These are phyloP conservation scores for Drosophila eugracilis DNA, from an alignment of 1,140 invertebrate genomes.

Conservation along the genomic window DNA sequence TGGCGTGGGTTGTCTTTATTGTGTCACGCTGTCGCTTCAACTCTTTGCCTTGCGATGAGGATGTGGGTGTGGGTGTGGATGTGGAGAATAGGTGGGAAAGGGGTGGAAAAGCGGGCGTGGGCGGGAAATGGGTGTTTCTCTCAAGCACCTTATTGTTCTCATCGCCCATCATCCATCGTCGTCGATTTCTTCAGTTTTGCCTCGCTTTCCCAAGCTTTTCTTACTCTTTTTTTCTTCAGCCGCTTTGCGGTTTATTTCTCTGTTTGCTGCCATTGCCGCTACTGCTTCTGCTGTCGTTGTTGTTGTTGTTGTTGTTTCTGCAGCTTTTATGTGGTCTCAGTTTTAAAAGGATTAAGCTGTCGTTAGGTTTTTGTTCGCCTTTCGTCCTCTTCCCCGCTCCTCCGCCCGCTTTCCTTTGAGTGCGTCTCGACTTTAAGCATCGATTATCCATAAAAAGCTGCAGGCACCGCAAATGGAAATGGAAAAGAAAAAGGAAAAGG, in stretches of 20 bases:
- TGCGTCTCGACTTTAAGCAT: slow-evolving; percentile 69
- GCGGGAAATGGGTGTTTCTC: slow-evolving; percentile 21
- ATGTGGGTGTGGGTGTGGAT: background rate
- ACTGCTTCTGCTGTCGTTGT: slow-evolving; percentile 47
- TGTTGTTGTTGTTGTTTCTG: slow-evolving; percentile 36
- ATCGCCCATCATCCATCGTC: slow-evolving; percentile 52
- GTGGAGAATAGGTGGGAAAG: too few species aligned
- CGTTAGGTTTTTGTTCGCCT: slow-evolving; percentile 64
- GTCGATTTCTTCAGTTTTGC: slow-evolving; percentile 37
- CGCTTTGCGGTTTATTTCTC: slow-evolving; percentile 48
- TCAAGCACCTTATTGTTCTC: slow-evolving; percentile 74
- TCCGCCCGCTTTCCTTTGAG: slow-evolving; percentile 13
- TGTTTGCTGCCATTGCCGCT: slow-evolving; percentile 36
- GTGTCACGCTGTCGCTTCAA: slow-evolving; percentile 70
- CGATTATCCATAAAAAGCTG: slow-evolving; percentile 67
- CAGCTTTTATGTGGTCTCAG: slow-evolving; percentile 74
- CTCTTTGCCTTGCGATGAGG: slow-evolving; percentile 40
- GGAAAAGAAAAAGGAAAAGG: background rate
- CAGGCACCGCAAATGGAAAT: slow-evolving; percentile 20
- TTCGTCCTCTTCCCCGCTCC: background rate
- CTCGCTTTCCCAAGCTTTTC: slow-evolving; percentile 8
- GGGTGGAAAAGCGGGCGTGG: background rate
- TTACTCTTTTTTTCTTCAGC: slow-evolving; percentile 8
- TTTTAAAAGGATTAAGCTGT: slow-evolving; percentile 79
- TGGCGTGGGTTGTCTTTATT: slow-evolving; percentile 73